Percentiles rank a stretch among this genome's conserved stretches.
Evolutionary conservation across 2,888 invertebrate species (phyloP).

Genomic region (Athalia cordata): DNA sequence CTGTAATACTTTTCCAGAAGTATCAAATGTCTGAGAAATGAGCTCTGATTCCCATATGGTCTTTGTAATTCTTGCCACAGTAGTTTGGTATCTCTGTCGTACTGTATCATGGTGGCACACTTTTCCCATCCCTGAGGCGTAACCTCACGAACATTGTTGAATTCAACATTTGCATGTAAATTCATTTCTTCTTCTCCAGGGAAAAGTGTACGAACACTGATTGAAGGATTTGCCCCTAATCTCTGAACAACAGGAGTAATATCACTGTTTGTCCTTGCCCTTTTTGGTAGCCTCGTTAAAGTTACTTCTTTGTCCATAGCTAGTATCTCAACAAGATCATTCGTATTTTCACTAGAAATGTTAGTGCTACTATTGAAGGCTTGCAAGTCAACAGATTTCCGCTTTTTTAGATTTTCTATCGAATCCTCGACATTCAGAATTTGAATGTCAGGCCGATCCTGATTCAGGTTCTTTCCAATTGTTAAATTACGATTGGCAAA

Average conservation of each 20-base stretch:
- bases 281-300: conserved; percentile 76
- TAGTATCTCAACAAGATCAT: conserved; percentile 71
- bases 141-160: conserved; percentile 81
- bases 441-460: conserved; percentile 58
- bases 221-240: conserved; percentile 87
- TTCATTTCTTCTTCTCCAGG: conserved; percentile 90
- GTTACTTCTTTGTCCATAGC: conserved; percentile 79
- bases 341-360: conserved; percentile 53
- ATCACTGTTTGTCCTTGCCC: conserved; percentile 74
- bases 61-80: conserved; percentile 89
- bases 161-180: conserved; percentile 84
- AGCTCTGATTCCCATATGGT: conserved; percentile 91
- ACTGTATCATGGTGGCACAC: conserved; percentile 86
- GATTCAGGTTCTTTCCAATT: conserved; percentile 49
- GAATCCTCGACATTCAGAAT: conserved; percentile 66
- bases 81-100: conserved; percentile 86
- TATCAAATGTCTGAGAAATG: conserved; percentile 87
- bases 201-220: conserved; percentile 87
- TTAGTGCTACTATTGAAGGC: conserved; percentile 51
- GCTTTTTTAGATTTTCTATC: conserved; percentile 70
- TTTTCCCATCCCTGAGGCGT: conserved; percentile 92
- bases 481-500: conserved; percentile 47
- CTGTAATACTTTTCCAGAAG: conserved; percentile 89
- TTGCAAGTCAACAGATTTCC: conserved; percentile 66
- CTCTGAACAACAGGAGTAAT: conserved; percentile 79